Base-by-base conservation (phyloP, 30 jellyfish, hydroid and myxozoan genomes). In the Morbakka virulenta region DNA sequence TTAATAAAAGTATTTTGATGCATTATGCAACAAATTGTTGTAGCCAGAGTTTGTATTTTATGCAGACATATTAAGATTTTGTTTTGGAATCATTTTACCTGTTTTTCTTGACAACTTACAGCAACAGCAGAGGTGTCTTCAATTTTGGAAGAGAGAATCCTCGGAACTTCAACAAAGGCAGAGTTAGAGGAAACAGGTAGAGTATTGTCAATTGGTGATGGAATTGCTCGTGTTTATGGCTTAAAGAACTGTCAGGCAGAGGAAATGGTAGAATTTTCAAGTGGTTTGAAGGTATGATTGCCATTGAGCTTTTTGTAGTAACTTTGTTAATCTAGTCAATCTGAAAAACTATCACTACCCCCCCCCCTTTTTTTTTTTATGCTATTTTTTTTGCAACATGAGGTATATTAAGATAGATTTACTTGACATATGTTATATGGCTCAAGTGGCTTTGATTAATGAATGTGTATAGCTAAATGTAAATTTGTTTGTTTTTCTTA, bases 181-280 rank as follows among this genome's bases (percentile, higher is more conserved):
- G 97, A 85, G 63, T 50, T 94, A 4, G 97, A 84, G 84, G 99
- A 94, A 49, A 83, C 97, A 32, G 99, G 99, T 14, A 65, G 89
- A 48, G 99, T 94, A 29, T 63, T 94, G 53, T 94, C 99, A 1
- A 87, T 94, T 83, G 99, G 99, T 35, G 99, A 94, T 84, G 99
- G 99, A 62, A 88, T 94, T 78, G 99, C 99, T 22, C 96, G 99
- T 76, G 99, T 94, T 13, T 88, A 94, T 84, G 99, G 99, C 13
- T 61, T 94, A 36, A 81, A 94, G 62, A 88, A 88, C 84, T 97
- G 88, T 57, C 99, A 94, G 65, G 99, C 99, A 63, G 99, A 88
- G 52, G 99, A 94, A 89, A 94, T 94, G 99, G 99, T 94, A 29
- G 99, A 94, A 87, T 94, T 94, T 51, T 83, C 97, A 11, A 82